These are phyloP conservation scores for Popillia japonica DNA, from an alignment of 1,140 invertebrate species.

Conservation along the genomic window DNA sequence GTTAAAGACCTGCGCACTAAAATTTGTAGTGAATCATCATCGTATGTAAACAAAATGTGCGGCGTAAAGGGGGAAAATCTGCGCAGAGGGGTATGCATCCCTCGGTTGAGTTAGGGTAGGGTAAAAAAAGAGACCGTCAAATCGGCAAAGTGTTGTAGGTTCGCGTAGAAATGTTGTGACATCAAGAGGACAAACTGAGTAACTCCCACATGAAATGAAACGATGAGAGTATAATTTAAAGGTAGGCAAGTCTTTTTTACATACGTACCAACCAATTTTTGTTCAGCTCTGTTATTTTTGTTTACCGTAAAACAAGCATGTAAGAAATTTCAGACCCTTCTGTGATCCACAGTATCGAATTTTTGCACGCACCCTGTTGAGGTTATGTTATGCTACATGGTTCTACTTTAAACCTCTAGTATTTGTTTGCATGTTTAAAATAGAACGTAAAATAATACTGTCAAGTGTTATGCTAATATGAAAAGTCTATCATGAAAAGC, in stretches of 20 bases:
- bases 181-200: not conserved
- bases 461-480: too few species aligned
- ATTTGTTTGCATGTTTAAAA: too few species aligned
- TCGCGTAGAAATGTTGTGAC: conserved; percentile 42
- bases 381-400: not conserved
- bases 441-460: too few species aligned
- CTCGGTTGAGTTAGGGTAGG: conserved; percentile 51
- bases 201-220: conserved; percentile 36
- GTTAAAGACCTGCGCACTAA: conserved; percentile 27
- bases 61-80: conserved; percentile 39
- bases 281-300: not conserved
- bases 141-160: conserved; percentile 34
- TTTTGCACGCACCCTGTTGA: not conserved
- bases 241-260: conserved; percentile 10
- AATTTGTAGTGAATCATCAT: conserved; percentile 33
- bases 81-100: conserved; percentile 49
- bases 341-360: not conserved
- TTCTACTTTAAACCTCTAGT: too few species aligned
- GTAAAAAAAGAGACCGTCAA: conserved; percentile 43
- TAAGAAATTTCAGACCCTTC: not conserved
- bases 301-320: not conserved
- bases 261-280: not conserved
- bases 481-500: too few species aligned
- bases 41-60: conserved; percentile 36
- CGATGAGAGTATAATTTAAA: conserved; percentile 19